phyloP scores from a whole-genome alignment of 2,113 vertebrate species.

The Patagioenas fasciata region DNA sequence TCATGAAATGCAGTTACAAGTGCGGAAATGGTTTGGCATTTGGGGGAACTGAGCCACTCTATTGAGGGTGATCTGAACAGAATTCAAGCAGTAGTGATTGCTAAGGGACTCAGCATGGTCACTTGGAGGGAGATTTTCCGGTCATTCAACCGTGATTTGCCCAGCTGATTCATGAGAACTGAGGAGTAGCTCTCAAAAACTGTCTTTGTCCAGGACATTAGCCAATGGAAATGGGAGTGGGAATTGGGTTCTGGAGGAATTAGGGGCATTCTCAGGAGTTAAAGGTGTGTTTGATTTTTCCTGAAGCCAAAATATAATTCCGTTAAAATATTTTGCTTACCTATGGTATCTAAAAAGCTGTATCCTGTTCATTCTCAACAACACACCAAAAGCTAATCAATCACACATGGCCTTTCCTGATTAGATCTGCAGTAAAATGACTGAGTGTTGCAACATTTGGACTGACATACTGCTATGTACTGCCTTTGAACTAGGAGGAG shows the following conservation, averaged over 20 bases:
- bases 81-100: not conserved
- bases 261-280: not conserved
- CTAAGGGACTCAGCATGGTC: not conserved
- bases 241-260: not conserved
- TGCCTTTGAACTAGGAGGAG: conserved; percentile 65
- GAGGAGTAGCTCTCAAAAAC: not conserved
- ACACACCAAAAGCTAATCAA: not conserved
- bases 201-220: not conserved
- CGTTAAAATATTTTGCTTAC: not conserved
- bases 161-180: not conserved
- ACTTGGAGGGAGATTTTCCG: conserved; percentile 16
- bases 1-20: not conserved
- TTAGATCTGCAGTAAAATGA: conserved; percentile 59
- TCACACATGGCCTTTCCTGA: not conserved
- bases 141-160: not conserved
- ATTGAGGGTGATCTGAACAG: not conserved
- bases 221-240: not conserved
- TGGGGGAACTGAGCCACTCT: not conserved
- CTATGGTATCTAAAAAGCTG: not conserved
- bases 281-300: not conserved
- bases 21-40: not conserved
- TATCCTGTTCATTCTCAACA: not conserved
- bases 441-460: conserved; percentile 74
- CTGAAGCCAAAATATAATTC: not conserved
- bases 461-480: conserved; percentile 51